Evolutionary conservation across 2,888 invertebrate species (phyloP).

Genomic region (Panzeria rudis): DNA sequence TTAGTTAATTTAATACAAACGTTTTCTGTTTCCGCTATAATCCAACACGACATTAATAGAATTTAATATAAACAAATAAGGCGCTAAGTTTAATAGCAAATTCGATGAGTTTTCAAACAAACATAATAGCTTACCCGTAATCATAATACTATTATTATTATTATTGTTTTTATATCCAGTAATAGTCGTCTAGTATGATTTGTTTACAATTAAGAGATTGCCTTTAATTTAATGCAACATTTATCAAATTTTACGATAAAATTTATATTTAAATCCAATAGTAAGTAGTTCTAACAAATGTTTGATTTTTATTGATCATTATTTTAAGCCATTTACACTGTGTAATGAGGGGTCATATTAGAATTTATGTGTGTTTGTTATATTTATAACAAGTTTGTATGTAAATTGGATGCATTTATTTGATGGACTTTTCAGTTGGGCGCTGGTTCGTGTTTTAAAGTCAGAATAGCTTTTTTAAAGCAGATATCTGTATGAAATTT

Average conservation of each 20-base stretch:
- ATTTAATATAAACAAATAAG: slow-evolving; percentile 17
- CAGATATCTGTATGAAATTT: too few species aligned
- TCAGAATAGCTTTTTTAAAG: too few species aligned
- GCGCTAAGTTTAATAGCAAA: slow-evolving; percentile 9
- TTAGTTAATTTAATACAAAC: slow-evolving; percentile 44
- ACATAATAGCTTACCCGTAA: not conserved
- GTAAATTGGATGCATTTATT: too few species aligned
- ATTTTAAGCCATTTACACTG: not conserved
- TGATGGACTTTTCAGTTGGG: too few species aligned
- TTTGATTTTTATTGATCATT: not conserved
- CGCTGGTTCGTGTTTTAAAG: too few species aligned
- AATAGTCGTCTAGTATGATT: not conserved
- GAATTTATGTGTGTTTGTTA: too few species aligned
- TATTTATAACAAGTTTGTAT: too few species aligned
- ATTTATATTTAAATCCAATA: not conserved
- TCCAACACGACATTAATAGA: slow-evolving; percentile 4
- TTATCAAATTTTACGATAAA: not conserved
- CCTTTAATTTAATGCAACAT: slow-evolving; percentile 13
- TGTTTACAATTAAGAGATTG: not conserved
- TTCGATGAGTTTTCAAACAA: slow-evolving; percentile 25
- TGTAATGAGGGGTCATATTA: too few species aligned
- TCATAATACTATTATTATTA: too few species aligned
- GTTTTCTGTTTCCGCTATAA: slow-evolving; percentile 38
- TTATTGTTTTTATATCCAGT: too few species aligned
- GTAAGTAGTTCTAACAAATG: not conserved